phyloP scores from a whole-genome alignment of 2,888 invertebrate genomes.

The Rhamphomyia laevipes region DNA sequence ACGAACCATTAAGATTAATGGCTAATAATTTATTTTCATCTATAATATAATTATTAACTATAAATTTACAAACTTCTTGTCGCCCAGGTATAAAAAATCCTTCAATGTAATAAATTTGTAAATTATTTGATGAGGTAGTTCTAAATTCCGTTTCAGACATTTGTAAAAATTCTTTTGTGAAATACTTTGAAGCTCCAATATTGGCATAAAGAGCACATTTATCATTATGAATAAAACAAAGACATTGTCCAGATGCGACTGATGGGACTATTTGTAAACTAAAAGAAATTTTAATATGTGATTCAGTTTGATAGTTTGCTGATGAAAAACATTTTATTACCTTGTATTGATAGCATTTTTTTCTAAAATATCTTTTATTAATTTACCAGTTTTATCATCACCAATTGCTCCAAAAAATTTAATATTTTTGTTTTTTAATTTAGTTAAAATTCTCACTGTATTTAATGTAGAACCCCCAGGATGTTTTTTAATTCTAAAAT shows the following conservation, averaged over 20 bases:
- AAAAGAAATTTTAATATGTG: conserved; percentile 10
- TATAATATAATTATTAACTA: conserved; percentile 36
- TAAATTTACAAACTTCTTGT: conserved; percentile 34
- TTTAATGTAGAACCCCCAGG: conserved; percentile 42
- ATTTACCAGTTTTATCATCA: conserved; percentile 37
- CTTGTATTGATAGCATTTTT: conserved; percentile 36
- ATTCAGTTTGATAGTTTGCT: no score
- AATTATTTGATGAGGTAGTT: conserved; percentile 26
- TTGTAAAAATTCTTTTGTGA: conserved; percentile 30
- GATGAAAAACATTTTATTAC: conserved; percentile 23
- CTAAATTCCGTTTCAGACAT: conserved; percentile 13
- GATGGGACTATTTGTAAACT: conserved; percentile 28
- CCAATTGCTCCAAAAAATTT: conserved; percentile 43
- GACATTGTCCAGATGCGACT: conserved; percentile 40
- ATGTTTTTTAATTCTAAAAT: background rate
- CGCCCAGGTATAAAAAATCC: conserved; percentile 46
- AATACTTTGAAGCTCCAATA: conserved; percentile 43
- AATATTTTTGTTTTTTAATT: background rate
- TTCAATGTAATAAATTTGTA: conserved; percentile 42
- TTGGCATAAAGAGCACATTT: conserved; percentile 42
- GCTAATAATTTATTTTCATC: conserved; percentile 35
- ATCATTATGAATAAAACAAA: conserved; percentile 39
- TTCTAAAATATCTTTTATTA: conserved; percentile 32
- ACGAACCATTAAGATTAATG: conserved; percentile 44
- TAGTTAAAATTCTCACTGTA: conserved; percentile 38